Evolutionary conservation across 2,113 vertebrate species (phyloP), one percentile per base, ranked within the genome.

Genomic region (Nyctibius bracteatus): DNA sequence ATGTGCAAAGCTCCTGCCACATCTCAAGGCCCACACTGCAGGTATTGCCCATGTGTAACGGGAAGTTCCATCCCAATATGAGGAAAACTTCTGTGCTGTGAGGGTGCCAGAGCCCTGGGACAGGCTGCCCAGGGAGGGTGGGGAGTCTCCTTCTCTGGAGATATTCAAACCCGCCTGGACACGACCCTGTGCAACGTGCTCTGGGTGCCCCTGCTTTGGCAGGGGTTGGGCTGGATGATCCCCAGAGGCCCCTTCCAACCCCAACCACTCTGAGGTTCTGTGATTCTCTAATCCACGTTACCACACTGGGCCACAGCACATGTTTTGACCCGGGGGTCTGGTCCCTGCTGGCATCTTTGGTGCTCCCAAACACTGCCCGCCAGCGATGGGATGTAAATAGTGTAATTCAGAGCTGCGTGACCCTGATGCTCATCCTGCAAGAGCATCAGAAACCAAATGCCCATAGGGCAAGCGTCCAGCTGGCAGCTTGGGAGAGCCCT

Each of bases 1-100:
- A 21, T 30, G 5, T 0, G 4, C 25, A 17, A 65, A 71, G 13
- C 44, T 14, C 51, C 27, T 6, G 28, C 25, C 9, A 3, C 1
- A 1, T 55, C 43, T 27, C 27, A 1, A 12, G 43, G 55, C 43
- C 35, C 33, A 11, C 2, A 2, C 46, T 14, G 12, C 0, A 0
- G 22, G 22, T 10, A 8, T 37, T 35, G 19, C 8, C 51, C 1
- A 1, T 2, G 8, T 1, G 1, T 22, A n/a, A n/a, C n/a, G n/a
- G n/a, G n/a, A n/a, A n/a, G n/a, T n/a, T n/a, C n/a, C n/a, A n/a
- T n/a, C n/a, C n/a, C n/a, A n/a, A n/a, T n/a, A n/a, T n/a, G n/a
- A n/a, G n/a, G n/a, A n/a, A n/a, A n/a, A n/a, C n/a, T n/a, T n/a
- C n/a, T n/a, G n/a, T n/a, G n/a, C n/a, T n/a, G n/a, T n/a, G n/a